phyloP scores from a whole-genome alignment of 35 echinoderm and acorn worm species.

The Hemicentrotus pulcherrimus region DNA sequence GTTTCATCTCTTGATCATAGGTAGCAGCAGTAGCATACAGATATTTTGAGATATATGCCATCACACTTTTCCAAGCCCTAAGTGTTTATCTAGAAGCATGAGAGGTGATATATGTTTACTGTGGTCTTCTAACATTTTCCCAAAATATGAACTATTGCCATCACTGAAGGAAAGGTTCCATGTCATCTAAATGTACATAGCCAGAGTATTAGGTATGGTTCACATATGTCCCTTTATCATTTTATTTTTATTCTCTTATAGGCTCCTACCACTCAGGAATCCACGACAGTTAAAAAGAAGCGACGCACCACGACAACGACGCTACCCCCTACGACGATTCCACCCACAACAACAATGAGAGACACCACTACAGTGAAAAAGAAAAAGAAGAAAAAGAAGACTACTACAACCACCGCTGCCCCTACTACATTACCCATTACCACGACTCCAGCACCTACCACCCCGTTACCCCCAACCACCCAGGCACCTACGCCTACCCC shows the following conservation, averaged over 20 bases:
- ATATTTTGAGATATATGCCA: too few relatives aligned
- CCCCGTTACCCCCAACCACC: not conserved
- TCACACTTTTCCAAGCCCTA: too few relatives aligned
- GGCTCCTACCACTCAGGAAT: not conserved
- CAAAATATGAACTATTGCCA: too few relatives aligned
- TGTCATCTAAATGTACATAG: not conserved
- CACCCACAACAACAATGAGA: constrained; percentile 11
- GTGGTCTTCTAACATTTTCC: too few relatives aligned
- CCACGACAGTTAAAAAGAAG: not conserved
- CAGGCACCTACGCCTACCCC: not conserved
- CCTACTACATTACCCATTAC: not conserved
- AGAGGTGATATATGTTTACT: too few relatives aligned
- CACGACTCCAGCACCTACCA: not conserved
- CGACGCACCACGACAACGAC: constrained; percentile 11
- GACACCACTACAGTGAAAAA: not conserved
- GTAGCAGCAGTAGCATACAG: too few relatives aligned
- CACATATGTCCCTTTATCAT: not conserved
- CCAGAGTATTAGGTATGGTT: not conserved
- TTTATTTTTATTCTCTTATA: not conserved
- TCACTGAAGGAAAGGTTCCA: too few relatives aligned
- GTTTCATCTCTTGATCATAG: too few relatives aligned
- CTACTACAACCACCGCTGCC: not conserved
- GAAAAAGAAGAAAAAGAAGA: not conserved
- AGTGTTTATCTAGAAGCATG: too few relatives aligned
- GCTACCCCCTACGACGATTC: not conserved